phyloP scores from a whole-genome alignment of 2,888 invertebrate genomes.

The Julus scanicus region DNA sequence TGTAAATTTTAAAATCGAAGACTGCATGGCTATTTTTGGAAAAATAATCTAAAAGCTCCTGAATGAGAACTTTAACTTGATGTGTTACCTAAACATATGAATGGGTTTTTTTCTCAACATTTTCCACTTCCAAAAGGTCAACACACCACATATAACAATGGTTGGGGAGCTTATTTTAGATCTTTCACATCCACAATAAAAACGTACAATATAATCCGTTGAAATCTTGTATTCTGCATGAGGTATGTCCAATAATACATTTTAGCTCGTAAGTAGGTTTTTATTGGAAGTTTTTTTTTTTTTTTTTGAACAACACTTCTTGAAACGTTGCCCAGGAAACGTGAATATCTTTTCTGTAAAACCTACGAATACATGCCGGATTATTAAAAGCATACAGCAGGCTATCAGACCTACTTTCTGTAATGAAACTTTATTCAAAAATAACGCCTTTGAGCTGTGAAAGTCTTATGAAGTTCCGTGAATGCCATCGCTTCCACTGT shows the following conservation, averaged over 20 bases:
- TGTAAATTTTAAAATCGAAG: too few relatives aligned
- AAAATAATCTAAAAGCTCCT: too few relatives aligned
- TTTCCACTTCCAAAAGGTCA: too few relatives aligned
- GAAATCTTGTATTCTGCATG: neutral
- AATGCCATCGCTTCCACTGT: neutral
- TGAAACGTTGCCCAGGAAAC: constrained; percentile 7
- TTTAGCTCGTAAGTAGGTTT: neutral
- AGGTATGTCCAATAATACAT: neutral
- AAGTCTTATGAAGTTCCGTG: neutral
- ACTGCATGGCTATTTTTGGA: too few relatives aligned
- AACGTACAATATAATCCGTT: neutral
- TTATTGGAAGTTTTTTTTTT: neutral
- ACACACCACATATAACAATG: too few relatives aligned
- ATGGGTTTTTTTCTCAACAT: too few relatives aligned
- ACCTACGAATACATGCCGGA: neutral
- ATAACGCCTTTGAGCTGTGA: neutral
- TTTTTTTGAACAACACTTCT: neutral
- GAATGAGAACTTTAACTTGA: too few relatives aligned
- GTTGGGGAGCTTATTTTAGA: too few relatives aligned
- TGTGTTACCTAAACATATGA: too few relatives aligned
- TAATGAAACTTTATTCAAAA: neutral
- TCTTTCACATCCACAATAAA: neutral
- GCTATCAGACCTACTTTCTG: neutral
- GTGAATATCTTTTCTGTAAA: neutral
- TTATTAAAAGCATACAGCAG: neutral